A percentile compares a stretch with the other conserved stretches of the same genome.
Conservation (phyloP, 2,113 vertebrate species). For the Dendropsophus ebraccatus region DNA sequence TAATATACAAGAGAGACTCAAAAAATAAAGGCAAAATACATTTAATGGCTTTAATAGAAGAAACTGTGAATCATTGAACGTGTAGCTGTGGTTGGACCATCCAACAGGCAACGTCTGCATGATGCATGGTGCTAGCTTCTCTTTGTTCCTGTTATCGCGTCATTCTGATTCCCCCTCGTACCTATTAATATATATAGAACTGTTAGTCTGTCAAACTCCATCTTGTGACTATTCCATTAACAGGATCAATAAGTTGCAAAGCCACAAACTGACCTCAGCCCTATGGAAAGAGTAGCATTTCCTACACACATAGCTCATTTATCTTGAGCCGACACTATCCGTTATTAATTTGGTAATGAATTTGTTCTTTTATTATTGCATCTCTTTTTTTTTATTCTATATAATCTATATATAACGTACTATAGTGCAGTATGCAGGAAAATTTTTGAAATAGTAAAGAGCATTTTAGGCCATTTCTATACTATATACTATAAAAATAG, state of each 20-base stretch:
- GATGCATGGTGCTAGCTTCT: too few species aligned
- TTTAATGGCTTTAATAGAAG: too few species aligned
- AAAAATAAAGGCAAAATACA: too few species aligned
- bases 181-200: neutral
- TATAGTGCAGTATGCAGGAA: neutral
- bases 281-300: neutral
- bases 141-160: too few species aligned
- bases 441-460: neutral
- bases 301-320: neutral
- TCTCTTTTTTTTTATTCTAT: neutral
- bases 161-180: too few species aligned
- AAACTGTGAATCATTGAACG: too few species aligned
- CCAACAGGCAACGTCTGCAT: too few species aligned
- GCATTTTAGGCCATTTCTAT: neutral
- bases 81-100: too few species aligned
- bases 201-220: neutral
- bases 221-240: neutral
- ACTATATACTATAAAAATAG: neutral
- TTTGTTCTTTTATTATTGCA: neutral
- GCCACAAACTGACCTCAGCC: conserved; percentile 1
- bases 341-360: neutral
- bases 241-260: neutral
- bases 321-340: neutral
- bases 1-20: too few species aligned
- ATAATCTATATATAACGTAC: too few species aligned